Base-by-base conservation (phyloP, 1,140 invertebrate species). In the Drosophila sechellia region DNA sequence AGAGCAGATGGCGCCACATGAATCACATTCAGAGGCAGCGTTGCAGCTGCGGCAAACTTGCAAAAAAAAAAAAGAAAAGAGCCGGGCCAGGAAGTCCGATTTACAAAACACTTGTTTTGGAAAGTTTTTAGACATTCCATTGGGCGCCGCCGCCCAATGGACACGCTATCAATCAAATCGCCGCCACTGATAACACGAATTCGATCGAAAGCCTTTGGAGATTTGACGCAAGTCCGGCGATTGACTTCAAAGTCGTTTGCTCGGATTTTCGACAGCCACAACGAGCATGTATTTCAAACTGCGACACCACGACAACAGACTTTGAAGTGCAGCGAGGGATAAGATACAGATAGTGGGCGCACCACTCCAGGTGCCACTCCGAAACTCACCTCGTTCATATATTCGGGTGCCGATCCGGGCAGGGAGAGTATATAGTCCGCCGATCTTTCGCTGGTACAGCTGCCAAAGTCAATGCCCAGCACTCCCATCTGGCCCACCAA, bases 401-500 rank as follows among this genome's bases (percentile, higher is more conserved):
- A 93, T 27, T 75, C 80, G 12, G 93, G 94, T 31, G 93, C 93
- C 8, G 92, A 75, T 2, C 91, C 72, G 3, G 94, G 94, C 53
- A 94, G 80, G 40, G 93, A 90, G 25, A 94, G 77, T 48, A 96
- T 94, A 76, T 93, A 95, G 10, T 94, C 89, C 12, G 93, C 93
- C 37, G 94, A 94, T 2, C 79, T 71, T 20, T 93, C 71, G 61
- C 94, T 94, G 35, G 92, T 92, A 11, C 91, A 83, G 48, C 93
- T 92, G 20, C 92, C 91, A n/a, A 95, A 87, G 1, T 85, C 58
- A 11, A 95, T 93, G 17, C 93, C 92, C 20, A 95, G 81, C 3
- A 85, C 73, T 0, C 77, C 68, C 95, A 96, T 94, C 48, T 95
- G 93, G 46, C 89, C 83, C 4, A 94, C 93, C 42, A 96, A 92